phyloP scores from a whole-genome alignment of 2,113 vertebrate species.

The Tamias sibiricus region DNA sequence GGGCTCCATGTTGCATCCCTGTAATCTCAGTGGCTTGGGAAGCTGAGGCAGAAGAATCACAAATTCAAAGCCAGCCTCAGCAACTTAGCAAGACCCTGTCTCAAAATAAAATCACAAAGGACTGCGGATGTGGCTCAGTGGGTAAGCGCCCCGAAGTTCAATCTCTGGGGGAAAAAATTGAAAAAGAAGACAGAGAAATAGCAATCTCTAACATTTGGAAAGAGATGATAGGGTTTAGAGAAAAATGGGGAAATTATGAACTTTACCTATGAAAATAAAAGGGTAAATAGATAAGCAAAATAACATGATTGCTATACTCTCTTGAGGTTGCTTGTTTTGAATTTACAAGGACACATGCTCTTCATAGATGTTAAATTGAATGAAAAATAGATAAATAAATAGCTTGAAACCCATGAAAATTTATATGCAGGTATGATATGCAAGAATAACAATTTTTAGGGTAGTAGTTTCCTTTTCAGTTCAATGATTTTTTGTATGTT shows the following conservation, averaged over 20 bases:
- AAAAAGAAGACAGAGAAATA: neutral
- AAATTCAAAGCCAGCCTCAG: too few relatives aligned
- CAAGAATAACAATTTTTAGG: neutral
- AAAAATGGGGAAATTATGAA: neutral
- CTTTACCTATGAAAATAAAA: neutral
- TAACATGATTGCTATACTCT: neutral
- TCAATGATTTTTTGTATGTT: neutral
- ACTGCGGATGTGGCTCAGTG: too few relatives aligned
- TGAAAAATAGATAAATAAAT: neutral
- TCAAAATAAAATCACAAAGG: too few relatives aligned
- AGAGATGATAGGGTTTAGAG: neutral
- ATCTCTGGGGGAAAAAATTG: too few relatives aligned
- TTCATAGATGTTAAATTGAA: neutral
- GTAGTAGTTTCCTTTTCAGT: neutral
- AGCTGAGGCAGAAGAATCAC: too few relatives aligned
- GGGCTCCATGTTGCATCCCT: too few relatives aligned
- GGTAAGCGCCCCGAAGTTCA: too few relatives aligned
- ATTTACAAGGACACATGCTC: too few relatives aligned
- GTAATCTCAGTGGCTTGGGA: too few relatives aligned
- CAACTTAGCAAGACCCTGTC: too few relatives aligned
- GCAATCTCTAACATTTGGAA: neutral
- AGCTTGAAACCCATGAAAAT: neutral
- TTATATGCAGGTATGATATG: neutral
- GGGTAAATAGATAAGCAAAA: neutral
- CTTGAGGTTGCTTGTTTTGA: neutral